Evolutionary conservation across 2,888 invertebrate genomes (phyloP).

Genomic region (Resseliella maxima): DNA sequence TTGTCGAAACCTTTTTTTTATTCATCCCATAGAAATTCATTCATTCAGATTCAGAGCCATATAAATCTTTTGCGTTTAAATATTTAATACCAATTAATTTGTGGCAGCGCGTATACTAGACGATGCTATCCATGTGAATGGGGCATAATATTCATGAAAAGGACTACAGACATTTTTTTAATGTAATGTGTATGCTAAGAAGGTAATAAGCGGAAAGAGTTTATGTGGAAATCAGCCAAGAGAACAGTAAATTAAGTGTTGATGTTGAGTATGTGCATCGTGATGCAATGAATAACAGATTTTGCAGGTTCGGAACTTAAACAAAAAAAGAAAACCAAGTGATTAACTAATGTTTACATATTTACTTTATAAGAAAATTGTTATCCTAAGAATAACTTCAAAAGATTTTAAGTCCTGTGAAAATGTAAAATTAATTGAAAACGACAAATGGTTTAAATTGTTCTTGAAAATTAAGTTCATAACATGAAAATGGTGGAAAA

Average conservation of each 20-base stretch:
- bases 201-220: slow-evolving; percentile 4
- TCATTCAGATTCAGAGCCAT: neutral
- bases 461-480: too few relatives aligned
- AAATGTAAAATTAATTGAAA: neutral
- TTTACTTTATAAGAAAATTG: slow-evolving; percentile 31
- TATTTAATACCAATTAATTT: slow-evolving; percentile 43
- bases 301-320: slow-evolving; percentile 29
- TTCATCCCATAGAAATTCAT: neutral
- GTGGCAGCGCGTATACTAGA: neutral
- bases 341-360: slow-evolving; percentile 51
- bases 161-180: slow-evolving; percentile 37
- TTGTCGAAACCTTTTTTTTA: neutral
- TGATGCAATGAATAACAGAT: slow-evolving; percentile 17
- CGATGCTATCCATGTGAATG: neutral
- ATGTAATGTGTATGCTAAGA: neutral
- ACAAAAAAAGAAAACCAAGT: slow-evolving; percentile 30
- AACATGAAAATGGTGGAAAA: too few relatives aligned
- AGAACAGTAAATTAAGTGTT: neutral
- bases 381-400: slow-evolving; percentile 16
- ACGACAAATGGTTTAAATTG: neutral
- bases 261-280: slow-evolving; percentile 22
- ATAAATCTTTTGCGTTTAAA: neutral
- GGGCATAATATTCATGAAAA: neutral
- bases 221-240: neutral
- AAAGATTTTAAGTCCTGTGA: neutral